Evolutionary conservation across 2,113 vertebrate species (phyloP), one percentile per base, ranked within the genome.

Genomic region (Tonatia bakeri): DNA sequence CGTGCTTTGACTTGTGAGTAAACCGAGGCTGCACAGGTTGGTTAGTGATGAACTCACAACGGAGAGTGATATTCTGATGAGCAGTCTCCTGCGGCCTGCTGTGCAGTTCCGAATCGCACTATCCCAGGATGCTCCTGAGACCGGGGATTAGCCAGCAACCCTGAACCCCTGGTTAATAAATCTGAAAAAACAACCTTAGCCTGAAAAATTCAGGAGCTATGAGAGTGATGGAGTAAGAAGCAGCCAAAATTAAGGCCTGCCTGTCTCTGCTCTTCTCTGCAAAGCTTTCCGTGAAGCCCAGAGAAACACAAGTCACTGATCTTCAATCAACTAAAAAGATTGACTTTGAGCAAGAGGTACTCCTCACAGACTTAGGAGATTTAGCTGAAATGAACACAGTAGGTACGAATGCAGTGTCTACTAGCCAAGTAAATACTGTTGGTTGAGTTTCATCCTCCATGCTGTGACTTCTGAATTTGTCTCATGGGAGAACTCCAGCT

Each of bases 91-190:
- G 2, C 36, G n/a, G 65, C 12, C 45, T 56, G 2, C 10, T 61
- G 31, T 75, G 22, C 12, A 36, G 5, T 64, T 61, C 65, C 61
- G 47, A 80, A 38, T 31, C n/a, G 33, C 1, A 9, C 15, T 12
- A 2, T 17, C 52, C 40, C 26, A 2, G 0, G 13, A 0, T n/a
- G 31, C 24, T 17, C 17, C 45, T 26, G 10, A 13, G 65, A 0
- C 40, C 56, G 17, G 3, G 2, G 11, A 28, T 52, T 38, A 56
- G 47, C 65, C 43, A 81, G 79, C 72, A 70, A 43, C 75, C 61
- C 31, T 43, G 19, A 43, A 12, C 3, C 38, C 0, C 84, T 76
- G 28, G 19, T 19, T 52, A 76, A 67, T 40, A 50, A 70, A 87
- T 76, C 40, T 79, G 56, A 59, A 90, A 76, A 43, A 73, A 65